Conservation (phyloP, 2,888 invertebrate genomes). For the Oxyteleia sp. region DNA sequence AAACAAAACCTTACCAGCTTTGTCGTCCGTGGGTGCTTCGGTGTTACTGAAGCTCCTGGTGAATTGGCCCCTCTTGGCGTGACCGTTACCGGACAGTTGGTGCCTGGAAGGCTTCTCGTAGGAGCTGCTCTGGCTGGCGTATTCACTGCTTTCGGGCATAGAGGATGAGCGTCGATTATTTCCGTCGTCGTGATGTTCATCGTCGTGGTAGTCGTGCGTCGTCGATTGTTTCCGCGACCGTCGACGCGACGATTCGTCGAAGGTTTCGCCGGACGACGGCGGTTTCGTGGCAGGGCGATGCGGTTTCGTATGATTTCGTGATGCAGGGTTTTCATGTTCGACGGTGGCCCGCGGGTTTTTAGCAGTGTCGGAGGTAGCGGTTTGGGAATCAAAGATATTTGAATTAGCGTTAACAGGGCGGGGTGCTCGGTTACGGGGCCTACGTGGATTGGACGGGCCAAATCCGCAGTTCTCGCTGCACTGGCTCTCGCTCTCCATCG, state of each 20-base stretch:
- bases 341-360: constrained; percentile 86
- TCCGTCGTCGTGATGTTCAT: constrained; percentile 77
- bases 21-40: no score
- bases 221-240: constrained; percentile 79
- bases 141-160: constrained; percentile 87
- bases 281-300: constrained; percentile 75
- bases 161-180: constrained; percentile 86
- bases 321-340: constrained; percentile 80
- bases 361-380: constrained; percentile 88
- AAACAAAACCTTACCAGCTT: no score
- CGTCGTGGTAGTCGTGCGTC: constrained; percentile 76
- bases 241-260: constrained; percentile 76
- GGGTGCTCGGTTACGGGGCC: constrained; percentile 87
- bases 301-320: constrained; percentile 78
- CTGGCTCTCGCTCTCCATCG: constrained; percentile 87
- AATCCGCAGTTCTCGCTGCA: constrained; percentile 88
- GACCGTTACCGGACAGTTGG: constrained; percentile 86
- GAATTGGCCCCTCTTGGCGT: constrained; percentile 90
- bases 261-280: constrained; percentile 76
- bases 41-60: constrained; percentile 94
- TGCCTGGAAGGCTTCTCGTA: constrained; percentile 85
- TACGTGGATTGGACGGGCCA: constrained; percentile 87
- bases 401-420: constrained; percentile 88
- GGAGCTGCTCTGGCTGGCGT: constrained; percentile 85
- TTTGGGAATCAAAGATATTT: constrained; percentile 88